Conservation (phyloP, 2,113 vertebrate genomes). For the Callaeas wilsoni region DNA sequence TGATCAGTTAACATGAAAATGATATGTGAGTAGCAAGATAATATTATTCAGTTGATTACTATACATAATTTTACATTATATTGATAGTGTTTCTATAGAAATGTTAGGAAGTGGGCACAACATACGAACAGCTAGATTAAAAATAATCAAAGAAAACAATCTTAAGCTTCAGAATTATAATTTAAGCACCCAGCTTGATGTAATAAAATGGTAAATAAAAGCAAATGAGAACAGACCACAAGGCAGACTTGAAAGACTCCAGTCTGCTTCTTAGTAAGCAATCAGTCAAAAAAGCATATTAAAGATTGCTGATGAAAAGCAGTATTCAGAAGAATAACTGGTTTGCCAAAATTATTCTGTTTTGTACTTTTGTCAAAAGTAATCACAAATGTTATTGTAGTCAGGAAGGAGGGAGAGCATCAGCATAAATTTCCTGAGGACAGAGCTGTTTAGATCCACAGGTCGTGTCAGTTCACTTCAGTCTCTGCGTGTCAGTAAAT, state of each 20-base stretch:
- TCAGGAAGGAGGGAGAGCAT: not conserved
- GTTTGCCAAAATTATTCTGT: not conserved
- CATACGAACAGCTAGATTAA: not conserved
- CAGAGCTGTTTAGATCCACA: not conserved
- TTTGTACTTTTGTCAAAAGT: not conserved
- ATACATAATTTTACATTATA: not conserved
- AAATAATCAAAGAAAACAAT: not conserved
- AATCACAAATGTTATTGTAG: not conserved
- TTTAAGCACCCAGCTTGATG: not conserved
- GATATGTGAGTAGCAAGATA: not conserved
- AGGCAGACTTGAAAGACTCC: not conserved
- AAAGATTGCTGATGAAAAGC: not conserved
- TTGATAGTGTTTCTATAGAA: not conserved
- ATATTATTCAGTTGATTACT: not conserved
- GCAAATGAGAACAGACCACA: not conserved
- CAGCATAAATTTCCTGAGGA: not conserved
- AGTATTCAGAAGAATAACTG: not conserved
- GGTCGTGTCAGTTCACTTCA: not conserved
- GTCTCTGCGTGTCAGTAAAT: not conserved
- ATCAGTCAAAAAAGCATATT: not conserved
- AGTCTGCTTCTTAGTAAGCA: not conserved
- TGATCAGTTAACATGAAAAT: not conserved
- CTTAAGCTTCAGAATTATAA: not conserved
- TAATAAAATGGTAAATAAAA: not conserved
- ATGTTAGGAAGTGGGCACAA: not conserved